Base-by-base conservation (phyloP, 2,797 vertebrate genomes). In the Caiman crocodilus region DNA sequence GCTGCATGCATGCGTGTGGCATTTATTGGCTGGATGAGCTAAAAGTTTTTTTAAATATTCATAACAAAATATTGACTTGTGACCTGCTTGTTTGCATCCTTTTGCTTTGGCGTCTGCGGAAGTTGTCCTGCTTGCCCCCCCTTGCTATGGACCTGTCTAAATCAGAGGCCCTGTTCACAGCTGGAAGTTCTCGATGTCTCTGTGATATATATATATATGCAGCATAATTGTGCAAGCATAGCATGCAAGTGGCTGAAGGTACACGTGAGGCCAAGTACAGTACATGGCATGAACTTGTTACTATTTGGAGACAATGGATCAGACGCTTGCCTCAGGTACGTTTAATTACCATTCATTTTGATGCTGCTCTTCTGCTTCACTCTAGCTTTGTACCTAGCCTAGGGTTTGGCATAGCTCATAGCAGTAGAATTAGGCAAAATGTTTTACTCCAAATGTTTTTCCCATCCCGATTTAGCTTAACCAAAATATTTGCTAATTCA, bases 191-290 rank as follows among this genome's bases (percentile, higher is more conserved):
- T 12, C 30, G n/a, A 4, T 32, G 30, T 30, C 6, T 67, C 65
- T 30, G 28, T 21, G 42, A 35, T 25, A 71, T 14, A 11, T 35
- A 11, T 35, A 71, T 23, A 71, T 23, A 71, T 71, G 67, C 67
- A 42, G 21, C 14, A 23, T 71, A 35, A 42, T 5, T 25, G 13
- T 8, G 32, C 6, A 65, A 65, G 17, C 5, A n/a, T n/a, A 30
- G 1, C 42, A 3, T 16, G 8, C 10, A 7, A 59, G 15, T 0
- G 0, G 35, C 1, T 0, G 0, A 4, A 64, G 55, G 57, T 1
- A 0, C 5, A 30, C 6, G 42, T 71, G 32, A 12, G 23, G 75
- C 5, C 75, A 56, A 18, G 14, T 25, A 69, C 74, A 73, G 58
- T 42, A 80, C 64, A 12, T 7, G 15, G 18, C 0, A 1, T 11